These are phyloP conservation scores for Andrena bicolor DNA, from an alignment of 2,888 invertebrate genomes.

Conservation along the genomic window DNA sequence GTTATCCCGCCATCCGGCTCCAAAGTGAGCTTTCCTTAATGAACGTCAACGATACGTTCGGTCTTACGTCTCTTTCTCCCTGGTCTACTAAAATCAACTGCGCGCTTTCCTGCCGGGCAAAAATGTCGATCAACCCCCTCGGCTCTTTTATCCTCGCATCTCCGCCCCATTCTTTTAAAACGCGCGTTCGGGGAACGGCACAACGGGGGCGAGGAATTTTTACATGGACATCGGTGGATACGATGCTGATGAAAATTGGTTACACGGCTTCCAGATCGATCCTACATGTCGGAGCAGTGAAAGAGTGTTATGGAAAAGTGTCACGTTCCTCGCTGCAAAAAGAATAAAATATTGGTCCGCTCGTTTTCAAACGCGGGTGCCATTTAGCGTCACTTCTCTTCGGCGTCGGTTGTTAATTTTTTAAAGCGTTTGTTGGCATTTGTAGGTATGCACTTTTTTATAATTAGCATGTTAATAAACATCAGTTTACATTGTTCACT, in stretches of 20 bases:
- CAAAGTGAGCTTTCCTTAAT: conserved; percentile 42
- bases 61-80: background rate
- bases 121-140: background rate
- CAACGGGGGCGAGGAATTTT: background rate
- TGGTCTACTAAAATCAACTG: background rate
- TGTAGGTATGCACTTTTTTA: too few relatives aligned
- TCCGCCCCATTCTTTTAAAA: background rate
- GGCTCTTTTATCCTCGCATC: background rate
- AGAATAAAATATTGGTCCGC: conserved; percentile 5
- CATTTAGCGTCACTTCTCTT: background rate
- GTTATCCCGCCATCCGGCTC: conserved; percentile 70
- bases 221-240: background rate
- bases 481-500: too few relatives aligned
- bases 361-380: background rate
- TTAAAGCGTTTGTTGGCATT: background rate
- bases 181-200: background rate
- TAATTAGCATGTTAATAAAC: too few relatives aligned
- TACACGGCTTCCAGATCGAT: conserved; percentile 22
- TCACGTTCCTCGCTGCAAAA: conserved; percentile 13
- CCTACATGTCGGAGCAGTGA: background rate
- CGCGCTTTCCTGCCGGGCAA: background rate
- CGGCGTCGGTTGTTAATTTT: background rate
- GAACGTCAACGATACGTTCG: conserved; percentile 41
- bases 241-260: conserved; percentile 15
- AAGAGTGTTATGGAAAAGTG: conserved; percentile 12